Percentiles rank a stretch among this genome's conserved stretches.
Conservation (phyloP, 2,888 invertebrate genomes). For the Strigamia crassipes region DNA sequence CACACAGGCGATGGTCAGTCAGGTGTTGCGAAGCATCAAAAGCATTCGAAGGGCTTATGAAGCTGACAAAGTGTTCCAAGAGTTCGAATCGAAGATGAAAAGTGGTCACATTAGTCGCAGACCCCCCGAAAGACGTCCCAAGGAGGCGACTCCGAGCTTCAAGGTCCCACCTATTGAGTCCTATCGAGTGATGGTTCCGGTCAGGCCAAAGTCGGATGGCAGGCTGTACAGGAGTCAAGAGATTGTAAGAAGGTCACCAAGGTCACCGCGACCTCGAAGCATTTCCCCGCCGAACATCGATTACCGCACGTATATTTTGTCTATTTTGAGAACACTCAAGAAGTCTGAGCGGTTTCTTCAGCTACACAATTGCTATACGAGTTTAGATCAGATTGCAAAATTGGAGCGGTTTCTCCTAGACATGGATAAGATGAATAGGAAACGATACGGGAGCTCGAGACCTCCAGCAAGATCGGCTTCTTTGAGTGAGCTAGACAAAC, state of each 20-base stretch:
- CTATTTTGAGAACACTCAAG: conserved; percentile 68
- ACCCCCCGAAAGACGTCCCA: neutral
- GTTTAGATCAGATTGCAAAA: conserved; percentile 81
- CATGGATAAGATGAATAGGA: neutral
- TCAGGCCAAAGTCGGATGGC: neutral
- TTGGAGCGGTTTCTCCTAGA: conserved; percentile 64
- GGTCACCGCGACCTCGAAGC: conserved; percentile 13
- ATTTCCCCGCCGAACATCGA: conserved; percentile 18
- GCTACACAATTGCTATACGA: conserved; percentile 81
- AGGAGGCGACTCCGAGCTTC: neutral
- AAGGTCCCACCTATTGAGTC: neutral
- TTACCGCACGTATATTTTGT: conserved; percentile 71
- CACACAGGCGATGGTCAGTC: conserved; percentile 48
- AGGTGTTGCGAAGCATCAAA: conserved; percentile 49
- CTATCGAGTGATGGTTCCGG: neutral
- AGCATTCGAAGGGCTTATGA: conserved; percentile 46
- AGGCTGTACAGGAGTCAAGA: neutral
- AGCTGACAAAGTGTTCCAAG: conserved; percentile 47
- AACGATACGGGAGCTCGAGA: neutral
- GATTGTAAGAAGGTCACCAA: neutral
- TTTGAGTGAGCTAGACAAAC: conserved; percentile 69
- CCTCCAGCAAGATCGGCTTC: conserved; percentile 40
- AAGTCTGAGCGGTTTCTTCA: conserved; percentile 82
- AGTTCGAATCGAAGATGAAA: conserved; percentile 24
- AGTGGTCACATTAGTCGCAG: neutral